Base-by-base conservation (phyloP, 2,888 invertebrate genomes). In the Eupithecia insigniata region DNA sequence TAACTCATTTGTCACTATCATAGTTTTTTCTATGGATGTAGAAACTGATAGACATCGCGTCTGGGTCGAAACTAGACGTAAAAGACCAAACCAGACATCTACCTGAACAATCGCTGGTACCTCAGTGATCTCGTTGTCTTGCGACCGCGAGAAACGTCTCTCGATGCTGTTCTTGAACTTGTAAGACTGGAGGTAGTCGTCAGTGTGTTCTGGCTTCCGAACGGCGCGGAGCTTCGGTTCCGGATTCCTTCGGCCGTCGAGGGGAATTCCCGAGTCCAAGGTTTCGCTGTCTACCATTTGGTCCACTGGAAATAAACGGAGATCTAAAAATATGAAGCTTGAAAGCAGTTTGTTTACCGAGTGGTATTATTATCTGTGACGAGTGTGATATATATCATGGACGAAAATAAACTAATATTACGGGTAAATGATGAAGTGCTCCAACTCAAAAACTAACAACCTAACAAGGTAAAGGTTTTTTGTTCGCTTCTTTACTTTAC, bases 101-200 rank as follows among this genome's bases (percentile, higher is more conserved):
- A 55, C 55, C 55, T 61, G 60, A 8, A n/a, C 61, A 2, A 18
- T 32, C 64, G 36, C 26, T 7, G 22, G 66, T 64, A 74, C 74
- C 74, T 74, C 74, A 30, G 74, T 76, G 68, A 92, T 93, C 89
- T 93, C 92, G 26, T 80, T 83, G 70, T 95, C 95, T 77, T 95
- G 95, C 32, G 95, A 95, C 76, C 95, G 93, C 1, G 96, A 95
- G 79, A 99, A 99, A 73, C 99, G 95, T 87, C 98, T 96, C 85
- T 98, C 98, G 79, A 99, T 99, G 85, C 97, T 97, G 83, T 97
- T 98, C 92, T 99, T 99, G 93, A 98, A 99, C 92, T 99, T 99
- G 93, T 98, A 99, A 1, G 96, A 96, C 81, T 95, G 95, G 65
- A 95, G 92, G 81, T 89, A 94, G 83, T 91, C 94, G 73, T 95